Evolutionary conservation across 2,888 invertebrate species (phyloP).

Genomic region (Holacanthella duospinosa): DNA sequence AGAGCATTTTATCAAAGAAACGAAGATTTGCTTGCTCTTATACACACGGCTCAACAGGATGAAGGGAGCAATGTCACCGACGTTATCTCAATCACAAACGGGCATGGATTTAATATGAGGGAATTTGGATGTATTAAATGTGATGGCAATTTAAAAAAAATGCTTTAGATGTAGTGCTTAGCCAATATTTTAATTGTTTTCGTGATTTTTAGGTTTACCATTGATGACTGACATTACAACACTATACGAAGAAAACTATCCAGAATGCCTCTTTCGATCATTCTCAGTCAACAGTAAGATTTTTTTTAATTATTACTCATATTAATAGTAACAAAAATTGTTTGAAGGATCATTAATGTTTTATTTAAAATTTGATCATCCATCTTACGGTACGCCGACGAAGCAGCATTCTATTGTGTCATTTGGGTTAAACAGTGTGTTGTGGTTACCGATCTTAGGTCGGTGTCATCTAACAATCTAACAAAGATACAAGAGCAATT

Average conservation of each 20-base stretch:
- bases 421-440: too few species aligned
- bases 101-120: neutral
- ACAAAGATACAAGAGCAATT: too few species aligned
- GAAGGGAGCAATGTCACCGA: neutral
- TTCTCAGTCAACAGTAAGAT: neutral
- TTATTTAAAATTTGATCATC: neutral
- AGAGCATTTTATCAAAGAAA: neutral
- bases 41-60: neutral
- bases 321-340: too few species aligned
- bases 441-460: too few species aligned
- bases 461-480: too few species aligned
- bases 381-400: too few species aligned
- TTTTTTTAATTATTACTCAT: too few species aligned
- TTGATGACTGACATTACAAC: neutral
- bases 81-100: neutral
- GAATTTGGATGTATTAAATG: neutral
- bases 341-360: too few species aligned
- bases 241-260: neutral
- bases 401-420: too few species aligned
- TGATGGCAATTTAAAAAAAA: neutral
- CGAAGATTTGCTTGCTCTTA: neutral
- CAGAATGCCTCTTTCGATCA: neutral
- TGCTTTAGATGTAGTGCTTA: neutral
- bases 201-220: neutral
- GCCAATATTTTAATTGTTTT: neutral